phyloP scores from a whole-genome alignment of 2,888 invertebrate species.

The Piscicola geometra region DNA sequence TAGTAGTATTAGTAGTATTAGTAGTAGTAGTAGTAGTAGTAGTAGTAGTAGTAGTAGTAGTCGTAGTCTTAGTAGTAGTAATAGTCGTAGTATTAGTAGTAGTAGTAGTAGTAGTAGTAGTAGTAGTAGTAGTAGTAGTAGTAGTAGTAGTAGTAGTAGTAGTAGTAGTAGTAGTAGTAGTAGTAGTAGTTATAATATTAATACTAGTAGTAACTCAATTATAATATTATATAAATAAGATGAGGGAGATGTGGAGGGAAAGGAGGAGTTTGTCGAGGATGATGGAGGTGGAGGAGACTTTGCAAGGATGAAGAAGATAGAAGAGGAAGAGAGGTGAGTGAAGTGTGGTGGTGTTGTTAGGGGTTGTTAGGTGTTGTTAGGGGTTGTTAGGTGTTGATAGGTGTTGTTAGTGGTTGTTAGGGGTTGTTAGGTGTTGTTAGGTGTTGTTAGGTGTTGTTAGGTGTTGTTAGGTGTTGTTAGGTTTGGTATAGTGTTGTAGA shows the following conservation, averaged over 20 bases:
- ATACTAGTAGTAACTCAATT: background rate
- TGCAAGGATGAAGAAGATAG: background rate
- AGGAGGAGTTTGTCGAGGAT: too few species aligned
- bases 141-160: slow-evolving; percentile 4
- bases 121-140: slow-evolving; percentile 1
- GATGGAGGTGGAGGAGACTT: background rate
- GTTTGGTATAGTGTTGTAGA: too few species aligned
- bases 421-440: too few species aligned
- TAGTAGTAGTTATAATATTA: background rate
- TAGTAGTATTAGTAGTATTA: too few species aligned
- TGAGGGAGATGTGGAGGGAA: background rate
- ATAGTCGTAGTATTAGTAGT: background rate
- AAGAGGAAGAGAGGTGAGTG: background rate
- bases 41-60: background rate
- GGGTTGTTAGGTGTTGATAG: too few species aligned
- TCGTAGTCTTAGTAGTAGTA: background rate
- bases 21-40: too few species aligned
- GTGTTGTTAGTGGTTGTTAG: too few species aligned
- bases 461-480: too few species aligned
- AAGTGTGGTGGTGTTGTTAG: too few species aligned
- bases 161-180: background rate
- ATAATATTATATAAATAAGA: background rate
- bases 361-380: too few species aligned
- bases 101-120: slow-evolving; percentile 10
- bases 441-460: too few species aligned